Conservation (phyloP, 2,888 invertebrate genomes). For the Meandrusa payeni region DNA sequence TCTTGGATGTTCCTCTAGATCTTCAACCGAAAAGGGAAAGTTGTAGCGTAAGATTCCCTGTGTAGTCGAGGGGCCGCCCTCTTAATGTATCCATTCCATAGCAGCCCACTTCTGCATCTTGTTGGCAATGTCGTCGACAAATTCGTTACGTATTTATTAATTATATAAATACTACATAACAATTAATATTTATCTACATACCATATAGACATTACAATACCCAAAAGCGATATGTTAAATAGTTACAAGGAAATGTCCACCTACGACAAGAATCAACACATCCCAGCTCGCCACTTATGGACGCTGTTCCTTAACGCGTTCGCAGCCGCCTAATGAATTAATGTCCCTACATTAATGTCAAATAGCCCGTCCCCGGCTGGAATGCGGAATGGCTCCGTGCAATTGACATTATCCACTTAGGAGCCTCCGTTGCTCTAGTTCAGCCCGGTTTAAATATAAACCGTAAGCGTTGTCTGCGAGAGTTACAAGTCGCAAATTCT, state of each 20-base stretch:
- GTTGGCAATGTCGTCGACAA: too few relatives aligned
- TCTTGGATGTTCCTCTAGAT: too few relatives aligned
- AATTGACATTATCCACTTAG: slow-evolving; percentile 77
- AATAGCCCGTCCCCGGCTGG: slow-evolving; percentile 53
- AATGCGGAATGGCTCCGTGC: slow-evolving; percentile 73
- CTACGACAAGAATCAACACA: slow-evolving; percentile 34
- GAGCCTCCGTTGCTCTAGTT: slow-evolving; percentile 57
- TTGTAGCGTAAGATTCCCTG: too few relatives aligned
- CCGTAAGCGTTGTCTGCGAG: slow-evolving; percentile 20
- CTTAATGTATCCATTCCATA: too few relatives aligned
- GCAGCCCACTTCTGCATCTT: too few relatives aligned
- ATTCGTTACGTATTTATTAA: too few relatives aligned
- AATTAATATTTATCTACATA: too few relatives aligned
- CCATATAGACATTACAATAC: too few relatives aligned
- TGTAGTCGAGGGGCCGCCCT: too few relatives aligned
- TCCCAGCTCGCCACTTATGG: slow-evolving; percentile 33
- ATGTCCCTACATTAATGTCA: slow-evolving; percentile 64
- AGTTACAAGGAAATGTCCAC: slow-evolving; percentile 24
- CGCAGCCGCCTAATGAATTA: slow-evolving; percentile 51
- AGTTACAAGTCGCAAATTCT: slow-evolving; percentile 1
- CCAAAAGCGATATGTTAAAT: neutral
- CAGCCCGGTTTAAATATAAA: slow-evolving; percentile 37
- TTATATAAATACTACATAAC: too few relatives aligned
- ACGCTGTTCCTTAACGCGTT: slow-evolving; percentile 23
- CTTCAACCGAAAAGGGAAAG: too few relatives aligned